Conservation (phyloP, 2,113 vertebrate genomes). For the Stictonetta naevosa region DNA sequence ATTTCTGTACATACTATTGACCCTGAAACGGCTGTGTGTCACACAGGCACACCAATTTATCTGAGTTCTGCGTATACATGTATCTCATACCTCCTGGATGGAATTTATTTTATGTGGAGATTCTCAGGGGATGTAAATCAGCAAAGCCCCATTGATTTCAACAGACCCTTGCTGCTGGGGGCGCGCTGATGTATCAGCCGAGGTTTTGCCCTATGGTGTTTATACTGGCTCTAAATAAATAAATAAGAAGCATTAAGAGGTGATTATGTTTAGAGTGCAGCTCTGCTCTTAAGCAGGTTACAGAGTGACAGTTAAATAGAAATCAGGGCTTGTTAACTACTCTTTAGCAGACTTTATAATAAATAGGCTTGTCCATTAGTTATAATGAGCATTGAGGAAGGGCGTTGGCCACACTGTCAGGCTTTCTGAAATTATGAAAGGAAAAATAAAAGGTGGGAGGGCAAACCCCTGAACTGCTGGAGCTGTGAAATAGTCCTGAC, state of each 20-base stretch:
- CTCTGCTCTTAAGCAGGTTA: constrained; percentile 49
- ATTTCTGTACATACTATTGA: constrained; percentile 5
- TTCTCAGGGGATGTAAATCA: constrained; percentile 50
- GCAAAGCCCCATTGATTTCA: constrained; percentile 33
- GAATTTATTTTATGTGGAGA: constrained; percentile 22
- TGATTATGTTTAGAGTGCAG: constrained; percentile 20
- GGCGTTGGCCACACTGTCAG: neutral
- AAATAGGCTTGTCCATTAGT: neutral
- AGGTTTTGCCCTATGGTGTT: constrained; percentile 27
- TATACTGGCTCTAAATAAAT: constrained; percentile 61
- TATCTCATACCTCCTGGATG: neutral
- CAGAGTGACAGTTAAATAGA: constrained; percentile 40
- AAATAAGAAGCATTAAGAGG: constrained; percentile 58
- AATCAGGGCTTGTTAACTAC: constrained; percentile 14
- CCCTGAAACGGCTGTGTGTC: neutral
- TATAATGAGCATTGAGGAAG: neutral
- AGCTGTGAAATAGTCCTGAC: neutral
- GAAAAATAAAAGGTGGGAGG: neutral
- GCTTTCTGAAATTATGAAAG: neutral
- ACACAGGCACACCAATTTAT: constrained; percentile 1
- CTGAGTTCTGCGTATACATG: neutral
- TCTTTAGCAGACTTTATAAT: neutral
- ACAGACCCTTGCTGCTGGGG: constrained; percentile 19
- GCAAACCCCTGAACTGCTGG: neutral
- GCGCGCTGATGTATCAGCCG: neutral